Percentiles rank a stretch among this genome's conserved stretches.
phyloP scores from a whole-genome alignment of 2,888 invertebrate species.

The Gymnocheta viridis region DNA sequence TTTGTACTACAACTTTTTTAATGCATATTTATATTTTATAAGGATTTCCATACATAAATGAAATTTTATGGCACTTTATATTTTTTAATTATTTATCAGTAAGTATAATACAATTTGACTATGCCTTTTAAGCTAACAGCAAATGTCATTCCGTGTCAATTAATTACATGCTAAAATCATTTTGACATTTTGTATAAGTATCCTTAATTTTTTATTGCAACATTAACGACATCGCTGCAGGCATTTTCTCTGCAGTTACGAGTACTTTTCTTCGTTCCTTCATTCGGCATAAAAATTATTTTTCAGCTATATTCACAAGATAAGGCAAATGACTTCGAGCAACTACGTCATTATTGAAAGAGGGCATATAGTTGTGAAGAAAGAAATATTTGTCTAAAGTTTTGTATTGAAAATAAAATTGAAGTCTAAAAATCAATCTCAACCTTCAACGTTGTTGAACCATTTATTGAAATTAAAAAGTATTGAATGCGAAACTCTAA shows the following conservation, averaged over 20 bases:
- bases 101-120: too few species aligned
- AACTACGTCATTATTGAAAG: slow-evolving; percentile 30
- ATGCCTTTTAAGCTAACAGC: neutral
- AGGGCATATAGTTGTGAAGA: neutral
- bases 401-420: slow-evolving; percentile 11
- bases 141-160: slow-evolving; percentile 30
- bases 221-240: neutral
- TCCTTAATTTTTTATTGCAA: neutral
- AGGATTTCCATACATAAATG: too few species aligned
- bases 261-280: neutral
- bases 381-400: slow-evolving; percentile 17
- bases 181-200: slow-evolving; percentile 34
- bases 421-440: neutral
- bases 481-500: slow-evolving; percentile 44
- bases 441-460: neutral
- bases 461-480: slow-evolving; percentile 32
- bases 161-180: slow-evolving; percentile 28
- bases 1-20: too few species aligned
- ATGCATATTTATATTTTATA: too few species aligned
- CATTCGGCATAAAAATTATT: slow-evolving; percentile 16
- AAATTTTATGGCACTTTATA: too few species aligned
- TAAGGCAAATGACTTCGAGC: neutral
- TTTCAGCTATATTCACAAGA: neutral
- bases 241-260: neutral
- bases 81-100: too few species aligned